Evolutionary conservation across 2,113 vertebrate species (phyloP), one percentile per base, ranked within the genome.

Genomic region (Lophotis ruficrista): DNA sequence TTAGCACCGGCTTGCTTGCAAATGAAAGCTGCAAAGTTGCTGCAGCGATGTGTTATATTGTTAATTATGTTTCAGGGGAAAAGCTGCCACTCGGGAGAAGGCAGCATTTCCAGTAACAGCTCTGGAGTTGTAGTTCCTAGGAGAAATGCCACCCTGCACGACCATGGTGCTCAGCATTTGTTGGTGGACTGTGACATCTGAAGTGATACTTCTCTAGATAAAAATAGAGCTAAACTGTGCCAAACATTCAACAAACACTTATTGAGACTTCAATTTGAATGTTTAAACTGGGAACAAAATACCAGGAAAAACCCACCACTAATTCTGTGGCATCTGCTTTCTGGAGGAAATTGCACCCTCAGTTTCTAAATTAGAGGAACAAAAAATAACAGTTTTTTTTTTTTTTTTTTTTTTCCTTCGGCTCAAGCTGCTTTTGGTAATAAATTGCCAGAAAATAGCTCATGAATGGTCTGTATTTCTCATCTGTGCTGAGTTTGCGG

Each of bases 201-300:
- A 92, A 93, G 48, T 68, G 9, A 54, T 60, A 61, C 5, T 88
- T 60, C 60, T 72, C 33, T 81, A 78, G 28, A 54, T 30, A 64
- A 95, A 96, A 96, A 58, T 19, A 78, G 61, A 78, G 37, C 12
- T 86, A 86, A 80, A 47, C 51, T 54, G 24, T 48, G n/a, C 50
- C 86, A 71, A 87, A 66, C 30, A 37, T 73, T 84, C 60, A 83
- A 10, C n/a, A 76, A 69, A 77, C 19, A 45, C 27, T 89, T 94
- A 56, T 1, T 93, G 24, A 76, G 56, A 83, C 47, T 75, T 51
- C 43, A 86, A 20, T 70, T 73, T 89, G 22, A 69, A 28, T 68
- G 18, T 94, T 97, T 95, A 83, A 95, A 79, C 53, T 51, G 47
- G 80, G 51, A 95, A 95, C 27, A 85, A 92, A 97, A 64, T 79